phyloP scores from a whole-genome alignment of 2,888 invertebrate genomes.

The Dryobota labecula region DNA sequence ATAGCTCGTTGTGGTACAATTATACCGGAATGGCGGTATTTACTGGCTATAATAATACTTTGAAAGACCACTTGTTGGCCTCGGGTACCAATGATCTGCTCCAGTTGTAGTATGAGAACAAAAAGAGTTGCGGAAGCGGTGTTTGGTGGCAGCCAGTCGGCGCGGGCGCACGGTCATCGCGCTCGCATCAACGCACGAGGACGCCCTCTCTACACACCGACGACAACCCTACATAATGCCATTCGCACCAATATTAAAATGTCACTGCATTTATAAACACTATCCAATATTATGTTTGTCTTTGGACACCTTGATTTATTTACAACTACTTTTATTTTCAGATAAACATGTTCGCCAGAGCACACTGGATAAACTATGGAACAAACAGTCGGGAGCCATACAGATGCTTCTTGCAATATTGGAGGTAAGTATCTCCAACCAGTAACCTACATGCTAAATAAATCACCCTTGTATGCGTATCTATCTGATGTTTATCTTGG shows the following conservation, averaged over 20 bases:
- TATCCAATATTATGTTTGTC: constrained; percentile 12
- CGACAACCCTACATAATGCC: constrained; percentile 46
- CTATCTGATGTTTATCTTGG: background rate
- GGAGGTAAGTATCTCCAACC: constrained; percentile 82
- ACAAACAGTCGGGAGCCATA: constrained; percentile 89
- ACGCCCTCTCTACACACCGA: constrained; percentile 50
- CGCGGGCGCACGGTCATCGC: constrained; percentile 50
- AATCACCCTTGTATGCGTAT: background rate
- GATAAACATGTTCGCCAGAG: constrained; percentile 90
- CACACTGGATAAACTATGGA: constrained; percentile 91
- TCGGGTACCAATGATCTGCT: constrained; percentile 70
- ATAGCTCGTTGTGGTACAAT: constrained; percentile 36
- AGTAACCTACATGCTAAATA: background rate
- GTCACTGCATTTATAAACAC: constrained; percentile 41
- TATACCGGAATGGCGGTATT: constrained; percentile 63
- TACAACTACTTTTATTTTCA: constrained; percentile 74
- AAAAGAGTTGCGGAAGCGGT: constrained; percentile 78
- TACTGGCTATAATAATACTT: constrained; percentile 45
- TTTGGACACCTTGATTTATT: constrained; percentile 33
- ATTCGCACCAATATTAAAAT: constrained; percentile 43
- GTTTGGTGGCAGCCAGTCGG: constrained; percentile 29
- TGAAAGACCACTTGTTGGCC: constrained; percentile 86
- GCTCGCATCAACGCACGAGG: constrained; percentile 40
- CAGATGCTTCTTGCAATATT: constrained; percentile 89
- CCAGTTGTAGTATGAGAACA: constrained; percentile 71